Base-by-base conservation (phyloP, 2,797 vertebrate genomes). In the Anas capensis region DNA sequence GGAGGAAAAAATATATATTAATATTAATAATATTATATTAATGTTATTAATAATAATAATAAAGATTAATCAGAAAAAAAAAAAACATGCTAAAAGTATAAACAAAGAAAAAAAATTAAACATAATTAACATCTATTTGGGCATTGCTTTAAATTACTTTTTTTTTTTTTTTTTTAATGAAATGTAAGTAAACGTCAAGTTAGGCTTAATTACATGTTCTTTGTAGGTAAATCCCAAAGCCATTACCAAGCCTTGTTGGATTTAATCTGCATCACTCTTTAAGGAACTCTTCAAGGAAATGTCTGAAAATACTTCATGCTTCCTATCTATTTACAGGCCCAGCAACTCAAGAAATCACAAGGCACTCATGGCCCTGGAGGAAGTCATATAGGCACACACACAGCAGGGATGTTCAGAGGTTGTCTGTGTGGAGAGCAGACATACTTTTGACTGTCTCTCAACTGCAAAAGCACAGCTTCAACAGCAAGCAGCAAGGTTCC, bases 181-280 rank as follows among this genome's bases (percentile, higher is more conserved):
- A 86, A 90, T 8, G 6, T 38, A 76, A 72, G 10, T 0, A 0
- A 93, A 60, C 4, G 6, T 48, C 20, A 86, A 20, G 14, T 4
- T 3, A 79, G 11, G 26, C 51, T 46, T 78, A 57, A 86, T 72
- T 88, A 72, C 15, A 3, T 46, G 4, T 14, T 84, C 23, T 78
- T 84, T 58, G 36, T 33, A 83, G 51, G 38, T 33, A 88, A 90
- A 79, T 93, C 70, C 66, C 54, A 86, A 79, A 86, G 51, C 42
- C 54, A 31, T 65, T 69, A 51, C 51, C 23, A 49, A 51, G 34
- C 17, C 17, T 75, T 81, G 20, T 40, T 61, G 57, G 49, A 65
- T 81, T 94, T 60, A 68, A 23, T 61, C 27, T 78, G 40, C 23
- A 64, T 23, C 57, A 49, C 31, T 14, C 9, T 86, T 75, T 31